phyloP scores from a whole-genome alignment of 2,888 invertebrate genomes.

The Parascotia fuliginaria region DNA sequence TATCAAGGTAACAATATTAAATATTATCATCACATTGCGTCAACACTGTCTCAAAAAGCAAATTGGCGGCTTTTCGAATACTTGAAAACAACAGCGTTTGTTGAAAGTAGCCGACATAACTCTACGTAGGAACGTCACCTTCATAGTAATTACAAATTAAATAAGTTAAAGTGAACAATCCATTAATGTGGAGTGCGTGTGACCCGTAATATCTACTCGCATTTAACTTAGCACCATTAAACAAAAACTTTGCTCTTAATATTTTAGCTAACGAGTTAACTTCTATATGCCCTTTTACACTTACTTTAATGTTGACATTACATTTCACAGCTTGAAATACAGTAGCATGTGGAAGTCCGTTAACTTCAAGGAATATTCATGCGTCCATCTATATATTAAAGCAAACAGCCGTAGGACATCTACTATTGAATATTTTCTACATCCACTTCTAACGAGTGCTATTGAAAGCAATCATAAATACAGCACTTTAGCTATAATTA shows the following conservation, averaged over 20 bases:
- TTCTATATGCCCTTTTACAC: conserved; percentile 58
- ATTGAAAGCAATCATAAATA: too few species aligned
- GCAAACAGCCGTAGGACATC: too few species aligned
- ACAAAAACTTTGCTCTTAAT: conserved; percentile 77
- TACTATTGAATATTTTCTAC: too few species aligned
- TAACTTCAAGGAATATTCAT: too few species aligned
- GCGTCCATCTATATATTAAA: too few species aligned
- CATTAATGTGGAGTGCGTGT: conserved; percentile 21
- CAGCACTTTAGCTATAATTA: too few species aligned
- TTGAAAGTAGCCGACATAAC: background rate
- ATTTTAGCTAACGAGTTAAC: conserved; percentile 74
- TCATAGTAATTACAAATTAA: conserved; percentile 28
- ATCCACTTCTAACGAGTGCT: too few species aligned
- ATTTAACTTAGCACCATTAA: conserved; percentile 68
- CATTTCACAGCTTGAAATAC: conserved; percentile 1
- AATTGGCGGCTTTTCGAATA: too few species aligned
- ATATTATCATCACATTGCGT: too few species aligned
- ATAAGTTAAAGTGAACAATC: conserved; percentile 26
- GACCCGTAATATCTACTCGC: conserved; percentile 44
- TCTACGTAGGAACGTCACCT: background rate
- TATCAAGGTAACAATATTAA: background rate
- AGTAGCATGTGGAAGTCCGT: background rate
- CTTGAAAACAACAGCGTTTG: background rate
- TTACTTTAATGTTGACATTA: conserved; percentile 34
- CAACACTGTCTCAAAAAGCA: too few species aligned